phyloP scores from a whole-genome alignment of 2,797 vertebrate genomes.

The Acanthurus lineatus region DNA sequence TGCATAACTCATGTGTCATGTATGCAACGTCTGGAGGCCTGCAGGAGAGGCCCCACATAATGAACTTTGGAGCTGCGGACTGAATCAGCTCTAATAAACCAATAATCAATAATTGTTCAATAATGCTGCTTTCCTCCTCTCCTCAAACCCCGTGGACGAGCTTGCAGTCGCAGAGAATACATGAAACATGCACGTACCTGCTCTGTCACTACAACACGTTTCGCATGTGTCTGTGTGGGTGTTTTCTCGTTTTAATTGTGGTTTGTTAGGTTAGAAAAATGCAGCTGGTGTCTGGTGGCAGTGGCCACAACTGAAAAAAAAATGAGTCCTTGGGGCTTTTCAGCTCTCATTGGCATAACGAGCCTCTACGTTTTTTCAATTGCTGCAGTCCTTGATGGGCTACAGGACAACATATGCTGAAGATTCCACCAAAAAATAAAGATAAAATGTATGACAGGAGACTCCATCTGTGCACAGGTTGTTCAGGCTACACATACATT shows the following conservation, averaged over 20 bases:
- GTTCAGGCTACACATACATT: constrained; percentile 38
- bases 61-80: constrained; percentile 16
- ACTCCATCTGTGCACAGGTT: constrained; percentile 55
- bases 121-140: constrained; percentile 12
- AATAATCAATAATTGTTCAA: constrained; percentile 30
- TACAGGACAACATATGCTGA: constrained; percentile 18
- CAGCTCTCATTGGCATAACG: constrained; percentile 52
- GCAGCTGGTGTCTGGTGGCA: constrained; percentile 48
- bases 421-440: not conserved
- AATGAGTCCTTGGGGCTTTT: constrained; percentile 43
- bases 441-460: constrained; percentile 9
- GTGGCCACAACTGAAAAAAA: constrained; percentile 56
- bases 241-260: constrained; percentile 58
- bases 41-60: not conserved
- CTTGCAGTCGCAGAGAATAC: constrained; percentile 21
- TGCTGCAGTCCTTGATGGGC: constrained; percentile 48
- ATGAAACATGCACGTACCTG: constrained; percentile 40
- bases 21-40: constrained; percentile 36
- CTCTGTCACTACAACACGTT: not conserved
- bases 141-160: constrained; percentile 23
- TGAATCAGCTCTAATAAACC: constrained; percentile 31
- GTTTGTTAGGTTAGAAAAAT: constrained; percentile 26
- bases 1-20: constrained; percentile 27
- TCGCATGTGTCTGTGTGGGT: constrained; percentile 49
- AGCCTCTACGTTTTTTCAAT: constrained; percentile 31